Evolutionary conservation across 2,797 vertebrate genomes (phyloP).

Genomic region (Phoeniculus purpureus): DNA sequence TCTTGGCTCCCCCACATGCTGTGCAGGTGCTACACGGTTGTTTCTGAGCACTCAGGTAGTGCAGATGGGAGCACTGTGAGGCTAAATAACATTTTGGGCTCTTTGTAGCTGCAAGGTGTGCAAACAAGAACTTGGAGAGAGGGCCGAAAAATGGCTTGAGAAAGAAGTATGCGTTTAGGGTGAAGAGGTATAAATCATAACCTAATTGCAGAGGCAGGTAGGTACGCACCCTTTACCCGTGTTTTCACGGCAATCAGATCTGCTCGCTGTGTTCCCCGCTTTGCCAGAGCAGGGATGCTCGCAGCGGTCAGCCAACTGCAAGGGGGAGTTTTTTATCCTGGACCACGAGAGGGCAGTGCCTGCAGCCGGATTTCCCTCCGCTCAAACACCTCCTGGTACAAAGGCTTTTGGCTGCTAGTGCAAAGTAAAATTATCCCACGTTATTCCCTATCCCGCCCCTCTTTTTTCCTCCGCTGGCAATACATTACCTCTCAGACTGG

Average conservation of each 20-base stretch:
- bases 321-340: background rate
- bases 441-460: background rate
- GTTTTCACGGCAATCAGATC: background rate
- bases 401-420: background rate
- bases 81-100: background rate
- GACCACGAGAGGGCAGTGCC: conserved; percentile 76
- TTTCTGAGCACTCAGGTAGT: background rate
- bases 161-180: background rate
- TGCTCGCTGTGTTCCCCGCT: background rate
- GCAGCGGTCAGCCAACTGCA: background rate
- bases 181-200: background rate
- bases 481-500: background rate
- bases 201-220: background rate
- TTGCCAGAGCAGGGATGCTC: background rate
- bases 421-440: background rate
- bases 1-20: background rate
- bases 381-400: fast-evolving
- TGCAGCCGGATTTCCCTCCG: conserved; percentile 31
- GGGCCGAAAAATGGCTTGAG: background rate
- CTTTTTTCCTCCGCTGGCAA: background rate
- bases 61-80: fast-evolving
- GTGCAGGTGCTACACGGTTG: background rate
- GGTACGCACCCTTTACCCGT: background rate
- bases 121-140: background rate
- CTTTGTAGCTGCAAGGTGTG: background rate